A percentile compares a stretch with the other conserved stretches of the same genome.
Conservation (phyloP, 2,888 invertebrate species). For the Ormyrus nitidulus region DNA sequence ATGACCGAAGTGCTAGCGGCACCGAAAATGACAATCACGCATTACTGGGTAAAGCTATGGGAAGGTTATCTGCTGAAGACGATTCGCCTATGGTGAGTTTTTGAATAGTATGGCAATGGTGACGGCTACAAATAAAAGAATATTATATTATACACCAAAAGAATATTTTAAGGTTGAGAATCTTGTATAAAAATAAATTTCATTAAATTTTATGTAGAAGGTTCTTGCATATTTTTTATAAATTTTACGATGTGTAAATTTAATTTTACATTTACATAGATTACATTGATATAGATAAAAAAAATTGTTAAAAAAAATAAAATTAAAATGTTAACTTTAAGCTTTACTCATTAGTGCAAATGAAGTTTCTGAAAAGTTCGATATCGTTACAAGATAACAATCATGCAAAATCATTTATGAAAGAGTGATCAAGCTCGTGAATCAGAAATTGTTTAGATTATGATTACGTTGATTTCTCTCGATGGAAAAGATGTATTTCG, state of each 20-base stretch:
- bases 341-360: too few species aligned
- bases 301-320: too few species aligned
- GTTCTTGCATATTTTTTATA: too few species aligned
- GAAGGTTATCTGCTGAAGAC: conserved; percentile 77
- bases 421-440: conserved; percentile 13
- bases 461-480: conserved; percentile 53
- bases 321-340: too few species aligned
- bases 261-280: too few species aligned
- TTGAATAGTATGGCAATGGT: background rate
- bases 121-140: too few species aligned
- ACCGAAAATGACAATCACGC: conserved; percentile 35
- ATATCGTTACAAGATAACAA: background rate
- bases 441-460: conserved; percentile 45
- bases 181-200: too few species aligned
- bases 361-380: background rate
- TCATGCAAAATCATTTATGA: conserved; percentile 14
- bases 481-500: conserved; percentile 46
- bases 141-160: too few species aligned
- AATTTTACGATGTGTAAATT: too few species aligned
- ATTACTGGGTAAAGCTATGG: conserved; percentile 63
- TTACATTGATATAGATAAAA: too few species aligned
- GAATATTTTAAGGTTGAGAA: too few species aligned
- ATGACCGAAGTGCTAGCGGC: background rate
- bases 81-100: conserved; percentile 80
- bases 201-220: too few species aligned